These are phyloP conservation scores for Fratercula arctica DNA, from an alignment of 2,797 vertebrate genomes.

Conservation along the genomic window DNA sequence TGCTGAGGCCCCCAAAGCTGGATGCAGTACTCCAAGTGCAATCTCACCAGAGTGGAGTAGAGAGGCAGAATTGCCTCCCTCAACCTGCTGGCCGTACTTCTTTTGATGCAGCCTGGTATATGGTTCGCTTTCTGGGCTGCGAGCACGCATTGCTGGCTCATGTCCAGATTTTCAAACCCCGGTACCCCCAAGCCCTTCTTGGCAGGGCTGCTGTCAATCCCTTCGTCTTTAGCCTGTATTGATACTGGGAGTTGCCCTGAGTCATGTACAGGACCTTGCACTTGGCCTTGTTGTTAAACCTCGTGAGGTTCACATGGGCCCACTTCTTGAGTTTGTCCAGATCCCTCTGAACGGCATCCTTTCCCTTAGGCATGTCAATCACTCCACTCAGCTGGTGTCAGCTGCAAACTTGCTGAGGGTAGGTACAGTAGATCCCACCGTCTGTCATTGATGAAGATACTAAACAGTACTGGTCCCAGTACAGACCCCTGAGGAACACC, in stretches of 20 bases:
- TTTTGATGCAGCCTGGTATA: background rate
- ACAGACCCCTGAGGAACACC: background rate
- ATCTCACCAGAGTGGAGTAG: background rate
- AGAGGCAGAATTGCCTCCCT: background rate
- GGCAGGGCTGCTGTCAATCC: background rate
- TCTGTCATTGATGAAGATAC: too few species aligned
- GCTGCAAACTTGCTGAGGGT: background rate
- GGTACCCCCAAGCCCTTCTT: background rate
- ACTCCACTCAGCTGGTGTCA: background rate
- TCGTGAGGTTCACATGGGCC: background rate
- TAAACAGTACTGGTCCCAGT: background rate
- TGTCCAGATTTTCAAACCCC: background rate
- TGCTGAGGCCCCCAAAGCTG: background rate
- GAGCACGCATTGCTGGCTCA: background rate
- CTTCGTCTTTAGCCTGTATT: background rate
- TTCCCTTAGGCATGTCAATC: background rate
- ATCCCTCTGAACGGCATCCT: background rate
- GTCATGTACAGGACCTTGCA: background rate
- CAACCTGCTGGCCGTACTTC: background rate
- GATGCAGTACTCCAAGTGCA: background rate
- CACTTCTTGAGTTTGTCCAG: background rate
- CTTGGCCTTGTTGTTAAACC: background rate
- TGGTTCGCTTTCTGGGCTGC: background rate
- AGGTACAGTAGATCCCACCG: background rate
- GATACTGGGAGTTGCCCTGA: background rate